phyloP scores from a whole-genome alignment of 2,113 vertebrate genomes.

The Apus apus region DNA sequence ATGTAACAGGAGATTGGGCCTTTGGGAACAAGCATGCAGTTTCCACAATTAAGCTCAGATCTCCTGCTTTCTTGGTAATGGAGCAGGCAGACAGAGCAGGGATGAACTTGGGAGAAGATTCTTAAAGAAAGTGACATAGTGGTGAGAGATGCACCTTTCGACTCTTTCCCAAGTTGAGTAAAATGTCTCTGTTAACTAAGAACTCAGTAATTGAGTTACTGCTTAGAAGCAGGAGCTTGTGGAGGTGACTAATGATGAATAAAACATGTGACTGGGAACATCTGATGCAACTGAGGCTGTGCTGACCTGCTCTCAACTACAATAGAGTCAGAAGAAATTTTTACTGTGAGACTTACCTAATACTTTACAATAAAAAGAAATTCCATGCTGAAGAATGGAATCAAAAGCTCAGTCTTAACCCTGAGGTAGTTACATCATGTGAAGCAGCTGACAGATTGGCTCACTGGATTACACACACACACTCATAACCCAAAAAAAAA shows the following conservation, averaged over 20 bases:
- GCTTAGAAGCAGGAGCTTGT: neutral
- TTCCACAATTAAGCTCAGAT: neutral
- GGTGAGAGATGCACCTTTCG: neutral
- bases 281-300: neutral
- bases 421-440: neutral
- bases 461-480: neutral
- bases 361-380: neutral
- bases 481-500: neutral
- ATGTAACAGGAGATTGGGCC: neutral
- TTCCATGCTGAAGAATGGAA: neutral
- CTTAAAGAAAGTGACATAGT: neutral
- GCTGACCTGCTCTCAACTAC: neutral
- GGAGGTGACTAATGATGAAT: neutral
- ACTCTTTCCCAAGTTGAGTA: neutral
- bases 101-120: neutral
- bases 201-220: neutral
- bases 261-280: neutral
- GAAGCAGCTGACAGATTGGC: constrained; percentile 23
- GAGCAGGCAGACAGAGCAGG: neutral
- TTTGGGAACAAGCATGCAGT: neutral
- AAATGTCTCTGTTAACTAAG: neutral
- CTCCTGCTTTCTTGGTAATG: neutral
- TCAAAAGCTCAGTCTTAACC: neutral
- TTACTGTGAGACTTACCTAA: neutral
- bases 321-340: neutral